These are phyloP conservation scores for Drosophila hamatofila DNA, from an alignment of 2,888 invertebrate genomes.

Conservation along the genomic window DNA sequence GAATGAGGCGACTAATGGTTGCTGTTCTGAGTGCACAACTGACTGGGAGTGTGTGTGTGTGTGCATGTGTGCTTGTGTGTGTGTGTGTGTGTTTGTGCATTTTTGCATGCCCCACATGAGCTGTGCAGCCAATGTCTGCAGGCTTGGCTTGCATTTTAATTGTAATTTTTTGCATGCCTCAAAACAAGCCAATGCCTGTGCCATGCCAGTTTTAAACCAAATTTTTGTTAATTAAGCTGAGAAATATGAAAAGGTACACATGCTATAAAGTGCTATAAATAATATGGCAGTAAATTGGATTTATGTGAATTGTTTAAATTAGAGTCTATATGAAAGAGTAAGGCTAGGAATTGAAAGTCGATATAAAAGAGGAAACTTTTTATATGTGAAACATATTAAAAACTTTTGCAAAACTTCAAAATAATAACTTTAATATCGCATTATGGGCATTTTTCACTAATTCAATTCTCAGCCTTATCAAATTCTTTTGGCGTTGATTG, in stretches of 20 bases:
- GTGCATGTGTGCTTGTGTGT: slow-evolving; percentile 33
- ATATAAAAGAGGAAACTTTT: background rate
- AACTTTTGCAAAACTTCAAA: background rate
- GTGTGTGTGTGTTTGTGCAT: slow-evolving; percentile 39
- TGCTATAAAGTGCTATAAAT: background rate
- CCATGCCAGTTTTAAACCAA: slow-evolving; percentile 27
- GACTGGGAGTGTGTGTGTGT: slow-evolving; percentile 19
- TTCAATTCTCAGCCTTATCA: slow-evolving; percentile 5
- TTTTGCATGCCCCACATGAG: slow-evolving; percentile 61
- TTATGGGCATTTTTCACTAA: background rate
- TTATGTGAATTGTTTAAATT: background rate
- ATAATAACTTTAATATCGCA: too few relatives aligned
- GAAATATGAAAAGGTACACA: background rate
- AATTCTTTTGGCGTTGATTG: slow-evolving; percentile 34
- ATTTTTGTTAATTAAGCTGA: slow-evolving; percentile 45
- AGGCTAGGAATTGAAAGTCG: background rate
- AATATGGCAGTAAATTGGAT: too few relatives aligned
- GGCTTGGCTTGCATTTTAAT: slow-evolving; percentile 57
- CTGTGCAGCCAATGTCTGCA: slow-evolving; percentile 42
- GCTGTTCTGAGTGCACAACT: slow-evolving; percentile 11
- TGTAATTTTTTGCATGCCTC: slow-evolving; percentile 69
- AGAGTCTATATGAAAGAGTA: background rate
- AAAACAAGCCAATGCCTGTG: slow-evolving; percentile 25
- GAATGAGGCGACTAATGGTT: slow-evolving; percentile 49
- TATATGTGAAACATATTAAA: background rate